Base-by-base conservation (phyloP, 1,140 invertebrate species). In the Drosophila sulfurigaster region DNA sequence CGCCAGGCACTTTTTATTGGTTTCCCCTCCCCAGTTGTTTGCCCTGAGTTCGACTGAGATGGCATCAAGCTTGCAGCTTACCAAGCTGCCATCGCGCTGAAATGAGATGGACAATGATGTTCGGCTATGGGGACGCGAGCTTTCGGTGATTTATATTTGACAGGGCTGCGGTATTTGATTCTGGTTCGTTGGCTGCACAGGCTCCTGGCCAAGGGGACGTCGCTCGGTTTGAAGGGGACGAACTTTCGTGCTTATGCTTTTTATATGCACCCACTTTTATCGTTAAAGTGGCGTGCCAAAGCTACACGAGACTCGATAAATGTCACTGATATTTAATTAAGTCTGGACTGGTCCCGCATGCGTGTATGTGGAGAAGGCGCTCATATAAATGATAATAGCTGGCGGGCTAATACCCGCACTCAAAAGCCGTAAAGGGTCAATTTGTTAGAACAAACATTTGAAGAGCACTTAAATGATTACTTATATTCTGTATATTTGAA, bases 261-360 rank as follows among this genome's bases (percentile, higher is more conserved):
- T 57, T 58, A 57, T 64, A 54, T 75, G 66, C 72, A 70, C 72
- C 65, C 66, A 67, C 67, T 82, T 75, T 79, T 89, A 88, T 89
- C 85, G 72, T 62, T 81, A 75, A 88, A 85, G 75, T 89, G 81
- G 86, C 85, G 69, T 89, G 85, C 85, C 85, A 76, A 62, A 83
- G 81, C 85, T 81, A 81, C 85, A 88, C 85, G 85, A 89, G 86
- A 85, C 78, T 66, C 85, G 85, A 89, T 89, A 89, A 89, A 89
- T 89, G 85, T 89, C 86, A 81, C 86, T 81, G 85, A 89, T 89
- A 89, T 89, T 89, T 89, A 89, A 89, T 89, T 89, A 89, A 89
- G 85, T 81, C 81, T 72, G 52, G 52, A 11, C 30, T 41, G 54
- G 54, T 71, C 60, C 51, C 51, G 52, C 64, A 60, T 25, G n/a